phyloP scores from a whole-genome alignment of 2,113 vertebrate species.

The Microtus richardsoni region DNA sequence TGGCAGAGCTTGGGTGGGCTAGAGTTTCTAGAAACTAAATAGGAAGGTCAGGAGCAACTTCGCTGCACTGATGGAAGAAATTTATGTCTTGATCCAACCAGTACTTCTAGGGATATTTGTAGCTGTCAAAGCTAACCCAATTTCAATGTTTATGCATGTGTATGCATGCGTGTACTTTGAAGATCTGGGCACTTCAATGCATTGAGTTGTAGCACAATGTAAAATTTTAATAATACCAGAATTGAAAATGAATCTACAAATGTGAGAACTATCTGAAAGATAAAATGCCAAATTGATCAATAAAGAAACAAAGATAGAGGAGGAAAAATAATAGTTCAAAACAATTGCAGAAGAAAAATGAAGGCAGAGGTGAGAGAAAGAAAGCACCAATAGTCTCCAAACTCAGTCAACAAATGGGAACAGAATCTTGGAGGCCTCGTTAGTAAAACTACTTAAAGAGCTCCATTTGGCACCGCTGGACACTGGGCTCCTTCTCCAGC shows the following conservation, averaged over 20 bases:
- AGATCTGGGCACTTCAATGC: not conserved
- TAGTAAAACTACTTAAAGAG: not conserved
- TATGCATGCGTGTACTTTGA: not conserved
- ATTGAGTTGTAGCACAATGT: not conserved
- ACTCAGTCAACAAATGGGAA: not conserved
- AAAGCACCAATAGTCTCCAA: not conserved
- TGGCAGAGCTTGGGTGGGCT: not conserved
- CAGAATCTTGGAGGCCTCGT: not conserved
- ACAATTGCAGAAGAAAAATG: constrained; percentile 45
- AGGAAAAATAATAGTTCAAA: not conserved
- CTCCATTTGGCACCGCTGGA: not conserved
- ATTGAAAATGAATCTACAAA: constrained; percentile 4
- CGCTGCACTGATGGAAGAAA: not conserved
- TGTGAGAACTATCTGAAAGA: constrained; percentile 24
- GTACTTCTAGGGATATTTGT: not conserved
- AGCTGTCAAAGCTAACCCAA: not conserved
- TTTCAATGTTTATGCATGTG: not conserved
- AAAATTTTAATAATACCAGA: not conserved
- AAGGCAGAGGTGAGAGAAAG: not conserved
- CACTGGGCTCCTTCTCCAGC: not conserved
- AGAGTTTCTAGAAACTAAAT: not conserved
- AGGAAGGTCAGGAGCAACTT: not conserved
- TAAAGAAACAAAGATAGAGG: not conserved
- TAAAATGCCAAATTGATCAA: not conserved
- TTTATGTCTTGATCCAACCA: not conserved